A percentile compares a stretch with the other conserved stretches of the same genome.
Evolutionary conservation across 2,113 vertebrate genomes (phyloP).

Genomic region (Tamias sibiricus): DNA sequence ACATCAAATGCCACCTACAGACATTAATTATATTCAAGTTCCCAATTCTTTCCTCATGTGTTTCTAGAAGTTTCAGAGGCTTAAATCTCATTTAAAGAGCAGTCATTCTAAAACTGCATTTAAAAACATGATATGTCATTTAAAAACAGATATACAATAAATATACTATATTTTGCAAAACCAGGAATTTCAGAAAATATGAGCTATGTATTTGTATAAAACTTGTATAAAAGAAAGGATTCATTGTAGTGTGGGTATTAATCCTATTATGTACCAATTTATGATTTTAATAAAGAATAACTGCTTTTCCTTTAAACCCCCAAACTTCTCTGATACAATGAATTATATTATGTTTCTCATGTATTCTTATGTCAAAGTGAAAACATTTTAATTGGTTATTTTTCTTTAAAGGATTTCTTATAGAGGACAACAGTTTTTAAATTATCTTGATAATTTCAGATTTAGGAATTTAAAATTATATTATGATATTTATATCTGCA

Average conservation of each 20-base stretch:
- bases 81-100: constrained; percentile 4
- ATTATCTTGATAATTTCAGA: not conserved
- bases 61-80: not conserved
- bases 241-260: not conserved
- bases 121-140: not conserved
- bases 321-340: not conserved
- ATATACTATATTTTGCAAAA: not conserved
- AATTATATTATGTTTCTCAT: not conserved
- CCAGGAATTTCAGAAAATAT: not conserved
- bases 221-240: not conserved
- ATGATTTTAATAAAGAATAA: not conserved
- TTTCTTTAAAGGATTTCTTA: not conserved
- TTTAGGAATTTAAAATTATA: not conserved
- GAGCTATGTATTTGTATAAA: not conserved
- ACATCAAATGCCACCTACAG: not conserved
- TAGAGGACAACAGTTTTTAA: not conserved
- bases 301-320: not conserved
- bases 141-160: not conserved
- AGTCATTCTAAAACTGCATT: not conserved
- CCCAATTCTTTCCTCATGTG: not conserved
- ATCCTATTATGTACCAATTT: not conserved
- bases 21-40: not conserved
- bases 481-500: not conserved
- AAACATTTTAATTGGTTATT: not conserved
- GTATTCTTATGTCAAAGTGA: not conserved